Evolutionary conservation across 1,140 invertebrate species (phyloP).

Genomic region (Varroa destructor): DNA sequence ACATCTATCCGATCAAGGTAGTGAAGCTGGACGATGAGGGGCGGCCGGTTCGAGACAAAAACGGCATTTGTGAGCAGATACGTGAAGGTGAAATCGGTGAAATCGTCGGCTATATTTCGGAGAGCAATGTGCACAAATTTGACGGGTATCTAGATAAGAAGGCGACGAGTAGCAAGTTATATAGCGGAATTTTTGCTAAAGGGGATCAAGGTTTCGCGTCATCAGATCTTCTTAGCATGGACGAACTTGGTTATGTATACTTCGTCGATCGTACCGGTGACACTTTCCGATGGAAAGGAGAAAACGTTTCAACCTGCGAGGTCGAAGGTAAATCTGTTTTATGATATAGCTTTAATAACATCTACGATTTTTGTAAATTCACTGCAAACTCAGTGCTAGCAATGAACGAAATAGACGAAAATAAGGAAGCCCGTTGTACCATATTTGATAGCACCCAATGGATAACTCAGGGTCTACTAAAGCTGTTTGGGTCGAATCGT

Average conservation of each 20-base stretch:
- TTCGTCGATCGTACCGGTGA: constrained; percentile 50
- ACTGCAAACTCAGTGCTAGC: too few species aligned
- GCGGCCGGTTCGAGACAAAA: constrained; percentile 41
- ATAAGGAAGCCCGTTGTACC: too few species aligned
- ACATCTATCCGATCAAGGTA: constrained; percentile 65
- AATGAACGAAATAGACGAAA: too few species aligned
- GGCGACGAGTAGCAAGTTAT: constrained; percentile 84
- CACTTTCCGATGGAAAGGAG: constrained; percentile 54
- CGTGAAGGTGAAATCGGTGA: constrained; percentile 74
- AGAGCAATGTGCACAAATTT: constrained; percentile 49
- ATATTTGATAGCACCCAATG: too few species aligned
- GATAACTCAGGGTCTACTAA: too few species aligned
- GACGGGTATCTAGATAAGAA: constrained; percentile 77
- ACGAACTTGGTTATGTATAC: constrained; percentile 47
- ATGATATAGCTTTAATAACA: background rate
- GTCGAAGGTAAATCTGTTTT: constrained; percentile 56
- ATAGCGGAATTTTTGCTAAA: constrained; percentile 71
- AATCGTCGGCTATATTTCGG: constrained; percentile 82
- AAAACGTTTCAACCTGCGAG: constrained; percentile 96
- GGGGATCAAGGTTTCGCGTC: constrained; percentile 86
- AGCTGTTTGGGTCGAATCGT: too few species aligned
- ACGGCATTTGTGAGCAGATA: constrained; percentile 47
- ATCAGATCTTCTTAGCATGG: constrained; percentile 52
- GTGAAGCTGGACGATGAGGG: constrained; percentile 46
- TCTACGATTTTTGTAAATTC: background rate